phyloP scores from a whole-genome alignment of 1,140 invertebrate species.

The Cydia pomonella region DNA sequence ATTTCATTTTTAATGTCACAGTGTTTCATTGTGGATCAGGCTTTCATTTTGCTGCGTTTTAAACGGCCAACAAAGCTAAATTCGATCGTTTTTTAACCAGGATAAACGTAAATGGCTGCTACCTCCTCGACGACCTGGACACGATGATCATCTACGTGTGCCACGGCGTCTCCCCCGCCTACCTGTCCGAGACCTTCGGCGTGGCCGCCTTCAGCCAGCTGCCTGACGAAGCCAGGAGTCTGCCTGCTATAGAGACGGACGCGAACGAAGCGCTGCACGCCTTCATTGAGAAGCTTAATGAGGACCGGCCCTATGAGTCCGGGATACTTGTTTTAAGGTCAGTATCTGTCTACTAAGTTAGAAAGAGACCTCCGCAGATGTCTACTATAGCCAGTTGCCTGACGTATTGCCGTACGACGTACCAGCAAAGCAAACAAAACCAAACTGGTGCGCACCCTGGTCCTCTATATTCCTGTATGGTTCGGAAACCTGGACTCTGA shows the following conservation, averaged over 20 bases:
- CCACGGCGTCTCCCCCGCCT: slow-evolving; percentile 87
- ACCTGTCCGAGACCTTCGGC: slow-evolving; percentile 86
- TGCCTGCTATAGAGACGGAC: slow-evolving; percentile 90
- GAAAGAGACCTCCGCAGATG: slow-evolving; percentile 75
- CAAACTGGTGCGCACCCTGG: too few relatives aligned
- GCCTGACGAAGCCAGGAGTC: slow-evolving; percentile 84
- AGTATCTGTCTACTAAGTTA: slow-evolving; percentile 38
- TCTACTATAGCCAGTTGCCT: slow-evolving; percentile 62
- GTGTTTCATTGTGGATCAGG: too few relatives aligned
- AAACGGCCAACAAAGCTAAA: too few relatives aligned
- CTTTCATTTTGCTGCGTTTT: too few relatives aligned
- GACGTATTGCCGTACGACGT: too few relatives aligned
- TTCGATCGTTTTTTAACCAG: slow-evolving; percentile 50
- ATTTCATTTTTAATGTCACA: too few relatives aligned
- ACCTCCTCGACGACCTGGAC: slow-evolving; percentile 94
- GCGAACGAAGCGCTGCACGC: slow-evolving; percentile 88
- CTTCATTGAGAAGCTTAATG: slow-evolving; percentile 93
- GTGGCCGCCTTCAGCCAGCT: slow-evolving; percentile 81
- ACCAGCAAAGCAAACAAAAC: too few relatives aligned
- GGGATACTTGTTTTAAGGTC: slow-evolving; percentile 92
- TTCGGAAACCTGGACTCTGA: too few relatives aligned
- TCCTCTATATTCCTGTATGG: too few relatives aligned
- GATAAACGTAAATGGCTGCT: slow-evolving; percentile 93
- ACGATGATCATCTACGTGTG: slow-evolving; percentile 94
- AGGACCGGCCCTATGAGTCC: slow-evolving; percentile 89